Evolutionary conservation across 2,113 vertebrate species (phyloP).

Genomic region (Hystrix brachyura): DNA sequence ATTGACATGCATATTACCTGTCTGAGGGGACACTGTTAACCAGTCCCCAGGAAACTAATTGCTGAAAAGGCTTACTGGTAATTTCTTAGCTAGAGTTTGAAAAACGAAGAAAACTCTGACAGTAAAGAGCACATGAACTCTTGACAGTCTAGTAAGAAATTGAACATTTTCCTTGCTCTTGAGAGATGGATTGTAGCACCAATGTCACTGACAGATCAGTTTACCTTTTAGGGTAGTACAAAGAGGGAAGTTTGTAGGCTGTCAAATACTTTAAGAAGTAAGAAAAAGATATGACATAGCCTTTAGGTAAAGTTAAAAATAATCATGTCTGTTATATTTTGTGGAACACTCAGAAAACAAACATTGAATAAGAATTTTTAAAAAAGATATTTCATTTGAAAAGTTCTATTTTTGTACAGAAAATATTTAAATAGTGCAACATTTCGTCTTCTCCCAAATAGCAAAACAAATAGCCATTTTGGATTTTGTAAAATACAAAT

Average conservation of each 20-base stretch:
- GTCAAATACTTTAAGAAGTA: slow-evolving; percentile 54
- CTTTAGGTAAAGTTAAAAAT: slow-evolving; percentile 20
- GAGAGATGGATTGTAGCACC: slow-evolving; percentile 68
- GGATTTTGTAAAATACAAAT: not conserved
- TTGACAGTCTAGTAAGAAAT: slow-evolving; percentile 61
- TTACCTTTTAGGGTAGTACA: slow-evolving; percentile 62
- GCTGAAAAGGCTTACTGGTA: slow-evolving; percentile 63
- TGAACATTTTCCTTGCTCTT: slow-evolving; percentile 58
- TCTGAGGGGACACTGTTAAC: slow-evolving; percentile 62
- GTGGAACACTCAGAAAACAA: not conserved
- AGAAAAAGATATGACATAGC: not conserved
- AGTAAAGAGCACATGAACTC: not conserved
- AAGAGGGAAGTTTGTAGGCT: slow-evolving; percentile 48
- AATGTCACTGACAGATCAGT: slow-evolving; percentile 67
- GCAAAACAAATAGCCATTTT: not conserved
- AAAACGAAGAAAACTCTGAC: slow-evolving; percentile 38
- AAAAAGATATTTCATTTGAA: not conserved
- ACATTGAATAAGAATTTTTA: not conserved
- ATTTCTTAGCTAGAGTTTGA: slow-evolving; percentile 53
- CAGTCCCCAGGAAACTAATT: slow-evolving; percentile 69
- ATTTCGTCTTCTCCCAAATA: not conserved
- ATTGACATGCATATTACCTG: slow-evolving; percentile 60
- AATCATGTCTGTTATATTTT: not conserved
- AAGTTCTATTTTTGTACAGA: not conserved
- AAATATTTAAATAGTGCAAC: not conserved